These are phyloP conservation scores for Pitta sordida DNA, from an alignment of 2,113 vertebrate species.

Conservation along the genomic window DNA sequence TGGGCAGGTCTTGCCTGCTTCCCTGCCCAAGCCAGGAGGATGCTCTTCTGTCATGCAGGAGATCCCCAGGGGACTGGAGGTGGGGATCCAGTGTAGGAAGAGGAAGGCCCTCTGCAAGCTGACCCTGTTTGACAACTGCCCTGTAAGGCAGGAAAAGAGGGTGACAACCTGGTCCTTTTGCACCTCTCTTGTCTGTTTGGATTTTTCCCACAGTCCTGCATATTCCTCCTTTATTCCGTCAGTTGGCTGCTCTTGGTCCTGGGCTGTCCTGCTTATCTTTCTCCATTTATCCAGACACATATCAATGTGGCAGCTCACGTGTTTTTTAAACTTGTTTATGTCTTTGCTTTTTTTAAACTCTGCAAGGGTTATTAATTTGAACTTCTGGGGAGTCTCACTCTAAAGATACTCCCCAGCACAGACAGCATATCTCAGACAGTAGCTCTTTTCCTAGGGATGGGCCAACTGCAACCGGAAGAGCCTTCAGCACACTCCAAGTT, in stretches of 20 bases:
- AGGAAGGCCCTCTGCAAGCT: background rate
- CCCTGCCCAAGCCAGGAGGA: background rate
- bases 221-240: background rate
- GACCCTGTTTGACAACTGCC: background rate
- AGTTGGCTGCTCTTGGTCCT: background rate
- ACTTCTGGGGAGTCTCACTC: background rate
- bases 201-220: background rate
- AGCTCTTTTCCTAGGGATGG: slow-evolving; percentile 46
- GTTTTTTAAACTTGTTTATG: background rate
- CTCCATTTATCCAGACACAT: background rate
- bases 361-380: background rate
- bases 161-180: background rate
- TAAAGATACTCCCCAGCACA: background rate
- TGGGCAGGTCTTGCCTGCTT: fast-evolving
- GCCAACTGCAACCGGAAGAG: slow-evolving; percentile 57
- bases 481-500: slow-evolving; percentile 30
- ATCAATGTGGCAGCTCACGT: background rate
- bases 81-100: background rate
- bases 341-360: background rate
- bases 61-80: background rate
- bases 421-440: background rate
- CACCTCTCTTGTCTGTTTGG: background rate
- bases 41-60: background rate
- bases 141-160: background rate
- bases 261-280: background rate